phyloP scores from a whole-genome alignment of 37 sponge, comb jelly and placozoan genomes.

The Petrosia ficiformis region DNA sequence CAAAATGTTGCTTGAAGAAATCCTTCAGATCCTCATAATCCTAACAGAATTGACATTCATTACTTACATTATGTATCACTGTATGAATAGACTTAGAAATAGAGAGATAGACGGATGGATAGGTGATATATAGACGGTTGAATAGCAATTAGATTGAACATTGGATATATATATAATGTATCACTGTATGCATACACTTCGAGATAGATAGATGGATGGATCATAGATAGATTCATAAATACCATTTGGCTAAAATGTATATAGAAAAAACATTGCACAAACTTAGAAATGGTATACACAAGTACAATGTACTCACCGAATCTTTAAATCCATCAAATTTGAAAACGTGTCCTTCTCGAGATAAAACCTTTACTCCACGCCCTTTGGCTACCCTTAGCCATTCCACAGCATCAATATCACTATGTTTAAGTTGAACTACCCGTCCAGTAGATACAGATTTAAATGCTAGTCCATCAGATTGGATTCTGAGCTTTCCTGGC shows the following conservation, averaged over 20 bases:
- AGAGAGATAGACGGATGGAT: not conserved
- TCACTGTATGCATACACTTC: too few species aligned
- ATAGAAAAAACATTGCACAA: not conserved
- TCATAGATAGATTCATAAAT: not conserved
- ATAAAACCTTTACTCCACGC: slow-evolving; percentile 69
- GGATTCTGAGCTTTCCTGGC: slow-evolving; percentile 76
- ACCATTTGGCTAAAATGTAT: not conserved
- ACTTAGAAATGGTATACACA: not conserved
- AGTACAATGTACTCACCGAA: slow-evolving; percentile 51
- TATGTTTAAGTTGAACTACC: slow-evolving; percentile 57
- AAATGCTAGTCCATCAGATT: slow-evolving; percentile 81
- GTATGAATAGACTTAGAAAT: not conserved
- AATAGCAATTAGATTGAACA: too few species aligned
- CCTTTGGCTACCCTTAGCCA: slow-evolving; percentile 88
- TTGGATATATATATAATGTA: too few species aligned
- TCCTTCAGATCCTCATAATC: slow-evolving; percentile 72
- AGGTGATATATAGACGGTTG: too few species aligned
- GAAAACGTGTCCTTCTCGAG: slow-evolving; percentile 38
- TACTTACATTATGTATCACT: not conserved
- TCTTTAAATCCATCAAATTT: slow-evolving; percentile 95
- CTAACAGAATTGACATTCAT: slow-evolving; percentile 25
- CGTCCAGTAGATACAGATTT: slow-evolving; percentile 73
- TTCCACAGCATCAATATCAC: slow-evolving; percentile 54
- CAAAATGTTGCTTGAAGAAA: slow-evolving; percentile 65
- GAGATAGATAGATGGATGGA: too few species aligned